Evolutionary conservation across 1,140 invertebrate genomes (phyloP).

Genomic region (Musca vetustissima): DNA sequence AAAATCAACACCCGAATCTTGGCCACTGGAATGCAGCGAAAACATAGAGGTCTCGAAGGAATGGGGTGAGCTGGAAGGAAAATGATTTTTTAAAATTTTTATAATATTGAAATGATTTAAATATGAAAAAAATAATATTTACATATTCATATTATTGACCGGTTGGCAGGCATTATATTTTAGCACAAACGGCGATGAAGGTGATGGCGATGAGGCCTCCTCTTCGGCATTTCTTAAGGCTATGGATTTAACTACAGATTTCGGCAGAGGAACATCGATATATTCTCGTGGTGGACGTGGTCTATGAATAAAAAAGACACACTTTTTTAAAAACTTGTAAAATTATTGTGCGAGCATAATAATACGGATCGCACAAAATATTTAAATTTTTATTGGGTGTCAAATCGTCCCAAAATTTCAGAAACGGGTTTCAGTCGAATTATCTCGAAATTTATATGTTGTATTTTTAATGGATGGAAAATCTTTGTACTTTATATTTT

Average conservation of each 20-base stretch:
- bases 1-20: constrained; percentile 73
- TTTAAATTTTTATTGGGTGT: no score
- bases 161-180: constrained; percentile 52
- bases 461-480: no score
- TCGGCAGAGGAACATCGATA: constrained; percentile 55
- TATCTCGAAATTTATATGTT: no score
- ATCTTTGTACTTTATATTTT: no score
- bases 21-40: constrained; percentile 76
- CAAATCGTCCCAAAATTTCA: no score
- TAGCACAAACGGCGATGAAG: constrained; percentile 47
- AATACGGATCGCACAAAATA: no score
- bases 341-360: no score
- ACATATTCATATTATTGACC: constrained; percentile 53
- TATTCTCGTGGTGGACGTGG: constrained; percentile 44
- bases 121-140: constrained; percentile 27
- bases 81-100: not conserved
- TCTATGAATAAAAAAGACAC: constrained; percentile 26
- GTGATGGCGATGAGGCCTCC: constrained; percentile 26
- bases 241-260: constrained; percentile 47
- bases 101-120: not conserved
- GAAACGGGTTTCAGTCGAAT: no score
- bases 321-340: no score
- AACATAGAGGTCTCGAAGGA: constrained; percentile 67
- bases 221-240: constrained; percentile 28
- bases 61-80: constrained; percentile 15